A percentile compares a stretch with the other conserved stretches of the same genome.
These are phyloP conservation scores for Ligdia adustata DNA, from an alignment of 2,888 invertebrate species.

Conservation along the genomic window DNA sequence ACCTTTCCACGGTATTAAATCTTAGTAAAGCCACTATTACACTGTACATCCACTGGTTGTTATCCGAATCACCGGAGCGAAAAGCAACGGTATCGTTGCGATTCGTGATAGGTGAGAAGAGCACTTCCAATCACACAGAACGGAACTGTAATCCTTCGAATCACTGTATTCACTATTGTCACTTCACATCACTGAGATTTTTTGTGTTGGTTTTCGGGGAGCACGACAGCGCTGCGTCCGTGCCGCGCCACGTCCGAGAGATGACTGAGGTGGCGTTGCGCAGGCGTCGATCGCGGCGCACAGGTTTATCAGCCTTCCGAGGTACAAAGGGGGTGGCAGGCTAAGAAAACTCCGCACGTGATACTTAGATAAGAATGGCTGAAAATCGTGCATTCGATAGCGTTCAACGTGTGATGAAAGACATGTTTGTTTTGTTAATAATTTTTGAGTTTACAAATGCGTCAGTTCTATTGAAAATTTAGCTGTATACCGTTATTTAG, in stretches of 20 bases:
- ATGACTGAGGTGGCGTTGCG: conserved; percentile 75
- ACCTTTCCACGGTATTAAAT: conserved; percentile 76
- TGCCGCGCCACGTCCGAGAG: conserved; percentile 51
- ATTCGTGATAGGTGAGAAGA: conserved; percentile 52
- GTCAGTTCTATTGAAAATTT: not conserved
- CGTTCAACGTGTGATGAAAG: conserved; percentile 17
- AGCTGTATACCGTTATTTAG: too few species aligned
- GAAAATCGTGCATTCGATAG: conserved; percentile 50
- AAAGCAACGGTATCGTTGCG: conserved; percentile 72
- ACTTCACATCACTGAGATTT: conserved; percentile 54
- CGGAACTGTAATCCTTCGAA: conserved; percentile 40
- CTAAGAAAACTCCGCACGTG: conserved; percentile 75
- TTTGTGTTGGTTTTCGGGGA: conserved; percentile 25
- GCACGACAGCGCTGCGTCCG: conserved; percentile 50
- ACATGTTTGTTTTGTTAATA: conserved; percentile 35
- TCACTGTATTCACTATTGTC: conserved; percentile 40
- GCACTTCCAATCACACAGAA: conserved; percentile 35
- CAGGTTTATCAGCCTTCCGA: conserved; percentile 76
- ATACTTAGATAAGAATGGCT: conserved; percentile 61
- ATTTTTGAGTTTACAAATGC: not conserved
- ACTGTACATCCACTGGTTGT: conserved; percentile 76
- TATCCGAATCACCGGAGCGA: conserved; percentile 76
- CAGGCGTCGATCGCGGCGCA: conserved; percentile 58
- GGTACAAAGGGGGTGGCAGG: conserved; percentile 60
- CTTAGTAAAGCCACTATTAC: conserved; percentile 74